These are phyloP conservation scores for Diadumene lineata DNA, from an alignment of 92 coral and sea anemone genomes.

Conservation along the genomic window DNA sequence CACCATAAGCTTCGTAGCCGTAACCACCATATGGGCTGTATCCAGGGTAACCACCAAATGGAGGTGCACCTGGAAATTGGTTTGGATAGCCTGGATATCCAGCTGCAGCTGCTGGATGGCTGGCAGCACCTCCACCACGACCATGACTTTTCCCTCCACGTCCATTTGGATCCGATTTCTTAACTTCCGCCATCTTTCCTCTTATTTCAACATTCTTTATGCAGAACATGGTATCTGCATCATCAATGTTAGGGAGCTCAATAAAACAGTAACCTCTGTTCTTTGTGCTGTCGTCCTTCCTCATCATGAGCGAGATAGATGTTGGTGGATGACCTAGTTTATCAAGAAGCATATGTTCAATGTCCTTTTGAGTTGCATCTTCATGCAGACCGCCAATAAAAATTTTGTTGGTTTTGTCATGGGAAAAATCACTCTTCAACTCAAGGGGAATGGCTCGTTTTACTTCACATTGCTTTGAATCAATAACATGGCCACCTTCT, in stretches of 20 bases:
- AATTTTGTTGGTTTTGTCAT: constrained; percentile 55
- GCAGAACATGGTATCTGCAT: constrained; percentile 57
- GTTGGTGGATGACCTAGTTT: constrained; percentile 16
- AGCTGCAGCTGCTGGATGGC: constrained; percentile 20
- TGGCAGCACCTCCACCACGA: constrained; percentile 13
- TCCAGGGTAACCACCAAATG: constrained; percentile 16
- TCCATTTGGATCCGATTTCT: constrained; percentile 66
- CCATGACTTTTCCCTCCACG: constrained; percentile 44
- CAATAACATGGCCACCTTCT: constrained; percentile 42
- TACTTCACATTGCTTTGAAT: constrained; percentile 64
- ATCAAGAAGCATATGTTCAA: constrained; percentile 14
- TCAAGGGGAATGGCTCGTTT: constrained; percentile 68
- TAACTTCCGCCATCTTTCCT: constrained; percentile 60
- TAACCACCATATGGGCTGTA: constrained; percentile 25
- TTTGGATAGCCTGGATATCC: constrained; percentile 7
- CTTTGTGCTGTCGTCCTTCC: constrained; percentile 36
- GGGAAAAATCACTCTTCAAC: constrained; percentile 33
- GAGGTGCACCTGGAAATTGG: constrained; percentile 2
- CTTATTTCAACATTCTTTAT: constrained; percentile 40
- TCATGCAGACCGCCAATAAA: constrained; percentile 66
- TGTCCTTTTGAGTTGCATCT: constrained; percentile 45
- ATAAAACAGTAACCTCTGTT: constrained; percentile 65
- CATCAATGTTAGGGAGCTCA: constrained; percentile 49
- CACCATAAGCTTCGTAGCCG: constrained; percentile 8
- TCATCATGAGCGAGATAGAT: constrained; percentile 28